Percentiles rank a stretch among this genome's conserved stretches.
Conservation (phyloP, 2,113 vertebrate genomes). For the Malaclemys terrapin region DNA sequence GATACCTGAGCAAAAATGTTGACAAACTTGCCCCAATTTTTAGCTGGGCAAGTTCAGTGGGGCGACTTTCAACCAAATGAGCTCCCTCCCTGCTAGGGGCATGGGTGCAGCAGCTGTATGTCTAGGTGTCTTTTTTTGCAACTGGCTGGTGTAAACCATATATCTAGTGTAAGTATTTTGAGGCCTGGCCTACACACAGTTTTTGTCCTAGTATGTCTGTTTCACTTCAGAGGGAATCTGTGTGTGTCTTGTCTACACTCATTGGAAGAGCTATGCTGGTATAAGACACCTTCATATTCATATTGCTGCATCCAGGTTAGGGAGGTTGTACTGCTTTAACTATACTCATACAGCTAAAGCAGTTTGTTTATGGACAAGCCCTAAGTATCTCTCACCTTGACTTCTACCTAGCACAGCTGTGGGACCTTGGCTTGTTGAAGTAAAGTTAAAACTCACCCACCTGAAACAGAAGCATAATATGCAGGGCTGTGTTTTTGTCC, state of each 20-base stretch:
- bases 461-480: slow-evolving; percentile 41
- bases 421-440: slow-evolving; percentile 41
- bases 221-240: neutral
- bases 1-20: neutral
- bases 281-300: slow-evolving; percentile 31
- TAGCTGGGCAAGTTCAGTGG: neutral
- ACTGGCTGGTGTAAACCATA: neutral
- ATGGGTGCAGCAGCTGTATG: neutral
- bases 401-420: slow-evolving; percentile 13
- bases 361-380: slow-evolving; percentile 34
- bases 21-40: neutral
- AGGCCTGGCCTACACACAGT: neutral
- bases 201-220: neutral
- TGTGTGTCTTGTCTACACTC: neutral
- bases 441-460: neutral
- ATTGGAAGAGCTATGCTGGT: slow-evolving; percentile 10
- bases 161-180: neutral
- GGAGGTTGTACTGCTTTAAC: slow-evolving; percentile 26
- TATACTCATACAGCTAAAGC: slow-evolving; percentile 49
- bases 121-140: neutral
- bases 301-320: slow-evolving; percentile 31
- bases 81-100: neutral
- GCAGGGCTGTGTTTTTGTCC: neutral
- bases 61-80: neutral
- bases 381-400: slow-evolving; percentile 28